phyloP scores from a whole-genome alignment of 2,888 invertebrate species.

The Pediacus dermestoides region DNA sequence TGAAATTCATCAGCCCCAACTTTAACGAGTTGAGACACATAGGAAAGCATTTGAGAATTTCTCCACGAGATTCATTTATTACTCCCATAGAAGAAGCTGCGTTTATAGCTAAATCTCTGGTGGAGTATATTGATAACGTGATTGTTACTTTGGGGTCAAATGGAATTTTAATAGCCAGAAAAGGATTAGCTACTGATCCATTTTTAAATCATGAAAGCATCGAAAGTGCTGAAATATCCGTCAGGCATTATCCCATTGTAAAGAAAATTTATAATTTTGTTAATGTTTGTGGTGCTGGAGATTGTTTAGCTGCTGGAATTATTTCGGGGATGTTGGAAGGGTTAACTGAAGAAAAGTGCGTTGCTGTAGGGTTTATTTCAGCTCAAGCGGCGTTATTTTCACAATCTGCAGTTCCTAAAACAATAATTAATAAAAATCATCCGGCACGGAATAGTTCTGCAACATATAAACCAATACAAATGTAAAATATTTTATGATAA shows the following conservation, averaged over 20 bases:
- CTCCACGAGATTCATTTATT: slow-evolving; percentile 19
- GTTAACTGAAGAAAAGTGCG: slow-evolving; percentile 56
- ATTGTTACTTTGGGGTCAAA: slow-evolving; percentile 61
- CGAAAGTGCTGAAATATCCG: slow-evolving; percentile 19
- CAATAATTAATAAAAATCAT: slow-evolving; percentile 24
- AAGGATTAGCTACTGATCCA: slow-evolving; percentile 33
- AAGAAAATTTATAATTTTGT: slow-evolving; percentile 51
- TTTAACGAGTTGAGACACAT: slow-evolving; percentile 70
- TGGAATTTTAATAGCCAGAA: slow-evolving; percentile 56
- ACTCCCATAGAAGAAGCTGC: slow-evolving; percentile 43
- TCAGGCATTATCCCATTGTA: slow-evolving; percentile 49
- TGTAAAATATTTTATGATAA: no score
- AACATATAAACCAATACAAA: slow-evolving; percentile 14
- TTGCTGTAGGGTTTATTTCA: slow-evolving; percentile 60
- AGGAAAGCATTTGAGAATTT: slow-evolving; percentile 51
- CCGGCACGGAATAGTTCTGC: slow-evolving; percentile 24
- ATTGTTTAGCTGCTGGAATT: slow-evolving; percentile 71
- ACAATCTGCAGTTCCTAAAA: slow-evolving; percentile 56
- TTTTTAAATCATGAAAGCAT: slow-evolving; percentile 26
- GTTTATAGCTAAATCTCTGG: slow-evolving; percentile 45
- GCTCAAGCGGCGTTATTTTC: slow-evolving; percentile 60
- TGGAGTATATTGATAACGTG: slow-evolving; percentile 54
- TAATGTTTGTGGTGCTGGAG: slow-evolving; percentile 82
- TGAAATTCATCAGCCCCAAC: slow-evolving; percentile 75
- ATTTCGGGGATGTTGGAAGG: slow-evolving; percentile 60